phyloP scores from a whole-genome alignment of 2,888 invertebrate genomes.

The Cryptophagus acutangulus region DNA sequence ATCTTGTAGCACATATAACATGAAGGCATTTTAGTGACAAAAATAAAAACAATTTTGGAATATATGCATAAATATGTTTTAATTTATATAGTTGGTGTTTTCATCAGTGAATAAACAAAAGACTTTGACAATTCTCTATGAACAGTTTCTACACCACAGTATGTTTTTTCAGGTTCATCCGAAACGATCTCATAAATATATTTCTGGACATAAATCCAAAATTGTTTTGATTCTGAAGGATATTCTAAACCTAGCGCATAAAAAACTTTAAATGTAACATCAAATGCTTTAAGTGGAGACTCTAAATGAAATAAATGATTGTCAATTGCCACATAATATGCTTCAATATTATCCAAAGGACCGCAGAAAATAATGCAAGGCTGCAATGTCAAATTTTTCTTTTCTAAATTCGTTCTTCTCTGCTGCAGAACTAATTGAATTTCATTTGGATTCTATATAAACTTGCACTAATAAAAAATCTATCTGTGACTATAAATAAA shows the following conservation, averaged over 20 bases:
- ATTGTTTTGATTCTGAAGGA: no score
- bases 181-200: background rate
- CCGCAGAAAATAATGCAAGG: background rate
- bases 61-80: no score
- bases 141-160: background rate
- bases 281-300: background rate
- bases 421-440: background rate
- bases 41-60: no score
- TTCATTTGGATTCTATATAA: background rate
- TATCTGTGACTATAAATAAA: no score
- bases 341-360: background rate
- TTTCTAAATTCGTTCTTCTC: background rate
- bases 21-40: background rate
- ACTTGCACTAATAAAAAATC: no score
- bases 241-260: background rate
- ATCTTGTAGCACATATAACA: background rate
- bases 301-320: background rate
- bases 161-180: background rate
- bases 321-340: background rate
- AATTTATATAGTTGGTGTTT: no score
- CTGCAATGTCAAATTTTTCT: background rate
- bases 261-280: background rate
- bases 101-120: no score
- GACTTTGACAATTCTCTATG: no score
- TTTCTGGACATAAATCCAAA: background rate